Evolutionary conservation across 2,113 vertebrate species (phyloP).

Genomic region (Pelusios castaneus): DNA sequence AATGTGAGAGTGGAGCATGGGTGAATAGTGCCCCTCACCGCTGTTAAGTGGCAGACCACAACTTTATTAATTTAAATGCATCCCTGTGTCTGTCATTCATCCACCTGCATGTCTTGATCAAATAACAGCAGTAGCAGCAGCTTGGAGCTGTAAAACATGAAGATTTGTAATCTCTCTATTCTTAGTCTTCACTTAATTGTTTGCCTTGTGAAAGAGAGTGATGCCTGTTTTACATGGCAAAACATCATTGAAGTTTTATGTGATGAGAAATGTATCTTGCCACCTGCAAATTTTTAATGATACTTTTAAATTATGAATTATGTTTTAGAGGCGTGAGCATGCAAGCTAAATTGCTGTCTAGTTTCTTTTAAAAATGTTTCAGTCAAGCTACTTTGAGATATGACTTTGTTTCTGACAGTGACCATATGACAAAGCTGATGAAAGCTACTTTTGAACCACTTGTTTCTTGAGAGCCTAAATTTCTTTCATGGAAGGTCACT

Average conservation of each 20-base stretch:
- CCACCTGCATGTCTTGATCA: not conserved
- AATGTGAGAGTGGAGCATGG: not conserved
- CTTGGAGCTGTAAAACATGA: not conserved
- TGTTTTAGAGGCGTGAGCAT: not conserved
- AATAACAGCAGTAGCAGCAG: not conserved
- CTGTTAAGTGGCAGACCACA: fast-evolving
- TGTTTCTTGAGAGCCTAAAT: too few relatives aligned
- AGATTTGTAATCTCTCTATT: not conserved
- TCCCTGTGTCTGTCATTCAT: fast-evolving
- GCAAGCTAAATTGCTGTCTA: not conserved
- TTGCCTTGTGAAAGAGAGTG: not conserved
- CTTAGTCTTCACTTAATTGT: not conserved
- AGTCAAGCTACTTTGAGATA: not conserved
- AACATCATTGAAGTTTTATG: not conserved
- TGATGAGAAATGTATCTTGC: not conserved
- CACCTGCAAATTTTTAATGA: not conserved
- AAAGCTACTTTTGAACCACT: too few relatives aligned
- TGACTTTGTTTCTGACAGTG: not conserved
- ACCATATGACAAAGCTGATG: fast-evolving
- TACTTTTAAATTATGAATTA: too few relatives aligned
- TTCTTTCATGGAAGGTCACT: too few relatives aligned
- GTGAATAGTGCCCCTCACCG: not conserved
- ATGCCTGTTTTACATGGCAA: not conserved
- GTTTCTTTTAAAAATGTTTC: fast-evolving
- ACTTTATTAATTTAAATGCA: not conserved